These are phyloP conservation scores for Prenolepis imparis DNA, from an alignment of 2,888 invertebrate genomes.

Conservation along the genomic window DNA sequence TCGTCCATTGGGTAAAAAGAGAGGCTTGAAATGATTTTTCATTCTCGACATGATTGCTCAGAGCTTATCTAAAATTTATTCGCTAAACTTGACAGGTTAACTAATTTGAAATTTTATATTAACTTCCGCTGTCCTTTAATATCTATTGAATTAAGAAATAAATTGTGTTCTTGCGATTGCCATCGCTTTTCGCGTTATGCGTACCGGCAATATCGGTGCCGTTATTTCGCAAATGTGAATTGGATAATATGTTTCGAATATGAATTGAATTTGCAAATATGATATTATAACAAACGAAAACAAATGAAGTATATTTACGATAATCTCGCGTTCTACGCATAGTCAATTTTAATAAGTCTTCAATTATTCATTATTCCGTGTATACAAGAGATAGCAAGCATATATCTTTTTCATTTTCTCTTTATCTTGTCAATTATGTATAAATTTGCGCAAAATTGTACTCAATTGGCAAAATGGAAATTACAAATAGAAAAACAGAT, in stretches of 20 bases:
- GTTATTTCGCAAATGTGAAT: background rate
- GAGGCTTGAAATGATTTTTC: background rate
- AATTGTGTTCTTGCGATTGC: background rate
- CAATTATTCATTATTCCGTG: constrained; percentile 23
- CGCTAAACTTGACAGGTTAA: background rate
- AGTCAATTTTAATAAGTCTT: constrained; percentile 25
- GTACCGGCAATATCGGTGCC: background rate
- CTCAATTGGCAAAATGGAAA: background rate
- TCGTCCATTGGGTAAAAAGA: constrained; percentile 17
- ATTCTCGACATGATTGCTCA: background rate
- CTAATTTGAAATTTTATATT: background rate
- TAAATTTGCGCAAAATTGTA: background rate
- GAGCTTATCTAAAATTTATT: background rate
- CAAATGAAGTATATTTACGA: constrained; percentile 17
- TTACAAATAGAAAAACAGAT: background rate
- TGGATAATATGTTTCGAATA: background rate
- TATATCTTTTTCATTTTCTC: background rate
- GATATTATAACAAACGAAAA: constrained; percentile 30
- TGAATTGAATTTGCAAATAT: constrained; percentile 13
- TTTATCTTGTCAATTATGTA: constrained; percentile 28
- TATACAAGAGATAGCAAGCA: background rate
- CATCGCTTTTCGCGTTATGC: constrained; percentile 11
- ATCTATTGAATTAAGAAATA: constrained; percentile 21
- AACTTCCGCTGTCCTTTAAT: background rate
- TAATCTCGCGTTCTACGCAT: constrained; percentile 9